Conservation (phyloP, 2,888 invertebrate genomes). For the Platycheirus albimanus region DNA sequence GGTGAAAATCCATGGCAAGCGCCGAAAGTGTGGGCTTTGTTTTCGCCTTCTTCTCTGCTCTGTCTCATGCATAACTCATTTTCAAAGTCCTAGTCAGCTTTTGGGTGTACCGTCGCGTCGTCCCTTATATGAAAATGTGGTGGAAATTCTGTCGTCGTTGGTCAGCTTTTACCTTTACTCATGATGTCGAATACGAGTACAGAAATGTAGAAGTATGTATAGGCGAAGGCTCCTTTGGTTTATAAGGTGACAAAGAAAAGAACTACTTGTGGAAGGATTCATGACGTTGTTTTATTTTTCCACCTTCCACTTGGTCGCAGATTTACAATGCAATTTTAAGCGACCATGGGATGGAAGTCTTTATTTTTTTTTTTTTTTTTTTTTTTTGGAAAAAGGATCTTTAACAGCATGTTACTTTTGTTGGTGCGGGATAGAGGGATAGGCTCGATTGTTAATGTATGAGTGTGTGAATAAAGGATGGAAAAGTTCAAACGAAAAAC, state of each 20-base stretch:
- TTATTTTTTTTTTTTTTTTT: too few species aligned
- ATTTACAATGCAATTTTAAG: constrained; percentile 56
- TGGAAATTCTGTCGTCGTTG: constrained; percentile 27
- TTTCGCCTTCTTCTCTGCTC: background rate
- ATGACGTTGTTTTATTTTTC: constrained; percentile 43
- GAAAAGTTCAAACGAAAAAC: constrained; percentile 11
- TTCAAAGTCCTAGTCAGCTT: constrained; percentile 47
- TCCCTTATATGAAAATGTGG: constrained; percentile 37
- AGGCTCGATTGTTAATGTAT: constrained; percentile 28
- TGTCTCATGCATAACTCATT: constrained; percentile 64
- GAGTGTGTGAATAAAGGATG: constrained; percentile 11
- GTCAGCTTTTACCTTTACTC: constrained; percentile 43
- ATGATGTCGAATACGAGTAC: background rate
- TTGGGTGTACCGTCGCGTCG: constrained; percentile 2
- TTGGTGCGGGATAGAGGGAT: background rate
- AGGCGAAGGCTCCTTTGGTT: constrained; percentile 13
- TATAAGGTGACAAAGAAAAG: constrained; percentile 55
- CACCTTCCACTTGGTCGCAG: constrained; percentile 58
- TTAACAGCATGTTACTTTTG: constrained; percentile 33
- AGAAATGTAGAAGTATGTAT: too few species aligned
- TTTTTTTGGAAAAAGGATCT: constrained; percentile 39
- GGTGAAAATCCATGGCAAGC: constrained; percentile 49
- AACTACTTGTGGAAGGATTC: constrained; percentile 44
- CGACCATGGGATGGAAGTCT: constrained; percentile 12
- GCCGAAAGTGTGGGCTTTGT: constrained; percentile 19